These are phyloP conservation scores for Zygogramma bicolorata DNA, from an alignment of 2,888 invertebrate genomes.

Conservation along the genomic window DNA sequence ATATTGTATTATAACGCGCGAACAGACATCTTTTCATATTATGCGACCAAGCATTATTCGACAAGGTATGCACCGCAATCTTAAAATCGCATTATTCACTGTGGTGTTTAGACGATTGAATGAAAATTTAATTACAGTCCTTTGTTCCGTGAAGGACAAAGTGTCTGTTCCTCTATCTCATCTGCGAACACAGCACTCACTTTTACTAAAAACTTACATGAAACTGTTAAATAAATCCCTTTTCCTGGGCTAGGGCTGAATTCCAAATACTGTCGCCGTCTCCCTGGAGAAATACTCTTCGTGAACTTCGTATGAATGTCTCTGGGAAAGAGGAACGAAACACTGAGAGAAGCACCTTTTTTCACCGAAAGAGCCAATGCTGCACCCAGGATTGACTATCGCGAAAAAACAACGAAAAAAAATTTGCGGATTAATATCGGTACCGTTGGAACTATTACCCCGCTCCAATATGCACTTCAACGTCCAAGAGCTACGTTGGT, in stretches of 20 bases:
- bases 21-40: too few relatives aligned
- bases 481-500: conserved; percentile 55
- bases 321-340: conserved; percentile 36
- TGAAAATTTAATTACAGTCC: background rate
- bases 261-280: conserved; percentile 39
- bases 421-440: conserved; percentile 25
- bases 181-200: background rate
- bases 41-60: too few relatives aligned
- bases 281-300: conserved; percentile 46
- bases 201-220: conserved; percentile 41
- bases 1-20: too few relatives aligned
- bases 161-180: background rate
- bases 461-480: conserved; percentile 28
- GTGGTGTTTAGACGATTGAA: background rate
- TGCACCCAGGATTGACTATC: conserved; percentile 45
- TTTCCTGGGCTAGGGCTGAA: conserved; percentile 28
- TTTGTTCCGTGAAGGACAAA: background rate
- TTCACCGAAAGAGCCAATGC: conserved; percentile 34
- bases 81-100: background rate
- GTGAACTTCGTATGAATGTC: conserved; percentile 42
- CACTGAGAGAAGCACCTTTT: conserved; percentile 46
- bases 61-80: background rate
- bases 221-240: conserved; percentile 34
- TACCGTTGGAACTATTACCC: conserved; percentile 2
- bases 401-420: conserved; percentile 19